phyloP scores from a whole-genome alignment of 2,888 invertebrate genomes.

The Spatulosminthurus flaviceps region DNA sequence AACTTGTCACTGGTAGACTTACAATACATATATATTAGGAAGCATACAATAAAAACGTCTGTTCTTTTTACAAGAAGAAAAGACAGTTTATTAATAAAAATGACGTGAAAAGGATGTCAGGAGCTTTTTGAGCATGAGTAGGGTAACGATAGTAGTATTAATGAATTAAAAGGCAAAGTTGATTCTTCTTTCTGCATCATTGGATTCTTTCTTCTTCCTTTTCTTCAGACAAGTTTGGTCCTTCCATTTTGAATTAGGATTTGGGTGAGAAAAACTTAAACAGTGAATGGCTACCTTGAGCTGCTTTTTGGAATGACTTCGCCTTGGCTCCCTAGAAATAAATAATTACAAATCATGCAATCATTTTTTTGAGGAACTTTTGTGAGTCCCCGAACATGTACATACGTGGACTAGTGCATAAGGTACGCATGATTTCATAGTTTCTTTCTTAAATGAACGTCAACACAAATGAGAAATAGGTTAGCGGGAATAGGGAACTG shows the following conservation, averaged over 20 bases:
- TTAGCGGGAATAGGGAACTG: too few relatives aligned
- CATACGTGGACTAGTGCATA: too few relatives aligned
- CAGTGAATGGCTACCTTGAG: conserved; percentile 60
- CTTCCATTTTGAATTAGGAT: not conserved
- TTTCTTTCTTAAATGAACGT: not conserved
- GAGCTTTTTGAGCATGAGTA: not conserved
- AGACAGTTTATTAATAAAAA: conserved; percentile 18
- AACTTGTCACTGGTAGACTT: not conserved
- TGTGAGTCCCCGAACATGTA: too few relatives aligned
- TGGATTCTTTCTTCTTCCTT: not conserved
- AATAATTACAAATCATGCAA: not conserved
- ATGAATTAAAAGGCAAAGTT: conserved; percentile 11
- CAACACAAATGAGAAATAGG: conserved; percentile 1
- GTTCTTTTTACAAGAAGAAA: not conserved
- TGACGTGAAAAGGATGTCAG: not conserved
- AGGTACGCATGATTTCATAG: too few relatives aligned
- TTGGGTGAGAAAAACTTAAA: conserved; percentile 60
- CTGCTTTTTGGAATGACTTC: conserved; percentile 60
- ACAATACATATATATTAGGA: not conserved
- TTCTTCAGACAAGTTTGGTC: not conserved
- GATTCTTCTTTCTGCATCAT: not conserved
- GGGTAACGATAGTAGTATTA: not conserved
- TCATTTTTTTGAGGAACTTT: not conserved
- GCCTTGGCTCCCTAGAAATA: conserved; percentile 49
- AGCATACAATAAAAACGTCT: not conserved